Base-by-base conservation (phyloP, 1,140 invertebrate species). In the Dermatophagoides farinae region DNA sequence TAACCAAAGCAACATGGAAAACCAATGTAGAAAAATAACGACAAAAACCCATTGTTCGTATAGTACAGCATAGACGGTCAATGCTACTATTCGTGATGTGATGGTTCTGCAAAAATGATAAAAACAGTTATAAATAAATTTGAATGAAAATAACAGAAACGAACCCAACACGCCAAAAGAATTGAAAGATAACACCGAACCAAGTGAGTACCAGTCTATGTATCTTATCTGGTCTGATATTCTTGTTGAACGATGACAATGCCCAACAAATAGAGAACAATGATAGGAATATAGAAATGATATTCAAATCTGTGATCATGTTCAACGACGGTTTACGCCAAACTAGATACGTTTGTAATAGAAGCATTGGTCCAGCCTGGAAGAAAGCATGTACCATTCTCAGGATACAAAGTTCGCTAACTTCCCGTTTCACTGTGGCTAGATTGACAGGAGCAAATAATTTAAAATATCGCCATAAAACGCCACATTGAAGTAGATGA, bases 221-320 rank as follows among this genome's bases (percentile, higher is more conserved):
- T 0, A 88, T 79, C 70, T 87, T 86, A 65, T 82, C 78, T 63
- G 80, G 71, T 1, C 83, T 73, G n/a, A 87, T 80, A 70, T 88
- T 84, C 72, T 89, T 88, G 67, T 83, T 86, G 70, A 88, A 91
- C 58, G 85, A 88, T 18, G 87, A 86, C 20, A 92, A 74, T 22
- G 86, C 83, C 88, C 88, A 91, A 67, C 85, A 88, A 22, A 88
- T 82, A 61, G 81, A 86, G 73, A 89, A 84, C 6, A 91, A 71
- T 1, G 84, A 86, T 9, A 88, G 73, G 0, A 80, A 77, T 5
- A 83, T 82, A 0, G 86, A 86, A n/a, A 90, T 84, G 47, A 83
- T 78, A 64, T 85, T 83, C 57, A 89, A 69, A 69, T 88, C 81
- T 38, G 79, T 79, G 60, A 85, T 77, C 61, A 82, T 76, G 57